These are phyloP conservation scores for Manduca sexta DNA, from an alignment of 1,140 invertebrate genomes.

Conservation along the genomic window DNA sequence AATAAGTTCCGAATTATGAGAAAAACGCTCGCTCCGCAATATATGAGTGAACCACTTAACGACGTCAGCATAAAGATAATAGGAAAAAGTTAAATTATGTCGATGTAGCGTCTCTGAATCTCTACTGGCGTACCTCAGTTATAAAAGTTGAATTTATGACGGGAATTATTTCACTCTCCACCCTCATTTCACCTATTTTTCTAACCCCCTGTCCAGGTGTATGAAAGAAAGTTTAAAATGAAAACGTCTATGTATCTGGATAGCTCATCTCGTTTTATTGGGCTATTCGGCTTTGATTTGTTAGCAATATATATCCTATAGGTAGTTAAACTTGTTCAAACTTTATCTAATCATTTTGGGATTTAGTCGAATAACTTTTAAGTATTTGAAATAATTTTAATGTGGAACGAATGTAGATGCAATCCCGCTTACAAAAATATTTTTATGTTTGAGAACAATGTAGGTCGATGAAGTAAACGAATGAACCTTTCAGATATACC, in stretches of 20 bases:
- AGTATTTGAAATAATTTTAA: no score
- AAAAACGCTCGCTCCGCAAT: slow-evolving; percentile 42
- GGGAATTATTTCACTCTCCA: slow-evolving; percentile 61
- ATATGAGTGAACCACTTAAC: slow-evolving; percentile 51
- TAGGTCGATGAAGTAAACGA: no score
- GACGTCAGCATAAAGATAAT: slow-evolving; percentile 65
- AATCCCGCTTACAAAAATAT: no score
- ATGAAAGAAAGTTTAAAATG: slow-evolving; percentile 44
- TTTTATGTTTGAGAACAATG: no score
- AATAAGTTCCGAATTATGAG: slow-evolving; percentile 22
- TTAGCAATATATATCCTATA: no score
- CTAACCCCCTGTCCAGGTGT: slow-evolving; percentile 54
- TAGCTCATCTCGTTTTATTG: slow-evolving; percentile 41
- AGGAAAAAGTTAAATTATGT: slow-evolving; percentile 72
- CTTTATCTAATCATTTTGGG: no score
- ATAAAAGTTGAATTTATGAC: slow-evolving; percentile 70
- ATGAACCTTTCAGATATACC: no score
- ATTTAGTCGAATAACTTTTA: no score
- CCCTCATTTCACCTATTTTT: slow-evolving; percentile 53
- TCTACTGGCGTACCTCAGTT: slow-evolving; percentile 28
- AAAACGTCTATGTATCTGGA: slow-evolving; percentile 28
- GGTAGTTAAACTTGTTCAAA: no score
- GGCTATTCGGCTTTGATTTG: slow-evolving; percentile 39
- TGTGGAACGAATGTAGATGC: no score
- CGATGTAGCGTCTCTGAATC: slow-evolving; percentile 38